Evolutionary conservation across 2,797 vertebrate species (phyloP).

Genomic region (Pseudomugil tenellus): DNA sequence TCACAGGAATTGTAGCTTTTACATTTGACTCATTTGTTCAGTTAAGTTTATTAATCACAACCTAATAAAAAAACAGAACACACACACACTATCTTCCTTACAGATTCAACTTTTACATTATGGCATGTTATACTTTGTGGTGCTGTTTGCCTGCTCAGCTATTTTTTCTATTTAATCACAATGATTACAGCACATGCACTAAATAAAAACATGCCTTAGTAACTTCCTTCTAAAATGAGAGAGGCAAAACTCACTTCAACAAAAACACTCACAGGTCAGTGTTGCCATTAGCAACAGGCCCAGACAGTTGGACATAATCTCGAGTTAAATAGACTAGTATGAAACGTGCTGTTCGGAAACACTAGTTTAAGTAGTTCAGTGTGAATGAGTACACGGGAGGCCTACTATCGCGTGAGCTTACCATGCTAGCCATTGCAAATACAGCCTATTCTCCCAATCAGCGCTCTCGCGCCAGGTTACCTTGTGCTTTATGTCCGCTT

Average conservation of each 20-base stretch:
- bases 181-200: no score
- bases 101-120: background rate
- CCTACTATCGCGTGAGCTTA: slow-evolving; percentile 37
- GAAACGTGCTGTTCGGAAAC: background rate
- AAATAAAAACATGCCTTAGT: background rate
- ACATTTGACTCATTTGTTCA: background rate
- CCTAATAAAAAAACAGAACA: background rate
- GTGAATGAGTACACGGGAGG: slow-evolving; percentile 11
- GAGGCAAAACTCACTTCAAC: background rate
- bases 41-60: background rate
- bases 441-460: slow-evolving; percentile 10
- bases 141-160: background rate
- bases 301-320: background rate
- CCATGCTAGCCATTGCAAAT: slow-evolving; percentile 42
- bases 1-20: background rate
- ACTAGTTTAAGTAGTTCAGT: background rate
- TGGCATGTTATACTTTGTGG: background rate
- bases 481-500: background rate
- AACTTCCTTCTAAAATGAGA: no score
- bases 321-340: no score
- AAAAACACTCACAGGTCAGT: background rate
- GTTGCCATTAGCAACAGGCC: background rate
- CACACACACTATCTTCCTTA: background rate
- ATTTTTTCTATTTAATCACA: background rate
- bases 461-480: slow-evolving; percentile 10